Conservation (phyloP, 2,113 vertebrate genomes). For the Salminus brasiliensis region DNA sequence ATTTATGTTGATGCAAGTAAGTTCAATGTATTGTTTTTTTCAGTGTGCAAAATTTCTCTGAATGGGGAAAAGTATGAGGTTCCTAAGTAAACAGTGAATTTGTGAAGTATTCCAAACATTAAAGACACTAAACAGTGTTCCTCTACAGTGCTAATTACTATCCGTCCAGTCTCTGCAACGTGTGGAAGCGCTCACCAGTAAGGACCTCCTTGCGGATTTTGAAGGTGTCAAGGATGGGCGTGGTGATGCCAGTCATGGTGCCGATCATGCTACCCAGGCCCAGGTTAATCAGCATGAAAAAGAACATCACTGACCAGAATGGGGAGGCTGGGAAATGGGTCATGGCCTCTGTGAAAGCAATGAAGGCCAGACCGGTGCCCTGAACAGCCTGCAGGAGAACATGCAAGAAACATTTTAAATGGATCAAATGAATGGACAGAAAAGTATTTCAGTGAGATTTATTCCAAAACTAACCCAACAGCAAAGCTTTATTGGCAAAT, state of each 20-base stretch:
- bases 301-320: conserved; percentile 99
- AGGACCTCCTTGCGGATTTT: conserved; percentile 96
- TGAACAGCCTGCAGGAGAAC: conserved; percentile 85
- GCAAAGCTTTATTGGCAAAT: too few relatives aligned
- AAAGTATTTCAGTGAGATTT: too few relatives aligned
- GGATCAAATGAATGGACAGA: too few relatives aligned
- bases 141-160: too few relatives aligned
- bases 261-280: conserved; percentile 98
- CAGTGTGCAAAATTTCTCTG: too few relatives aligned
- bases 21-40: too few relatives aligned
- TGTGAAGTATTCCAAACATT: too few relatives aligned
- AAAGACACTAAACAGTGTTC: too few relatives aligned
- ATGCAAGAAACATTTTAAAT: neutral
- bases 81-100: too few relatives aligned
- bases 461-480: too few relatives aligned
- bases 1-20: too few relatives aligned
- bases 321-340: conserved; percentile 96
- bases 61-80: too few relatives aligned
- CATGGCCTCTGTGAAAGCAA: conserved; percentile 99
- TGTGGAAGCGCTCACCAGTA: conserved; percentile 83
- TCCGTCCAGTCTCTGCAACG: neutral
- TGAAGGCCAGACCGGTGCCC: conserved; percentile 98
- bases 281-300: conserved; percentile 98
- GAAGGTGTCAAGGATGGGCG: conserved; percentile 94
- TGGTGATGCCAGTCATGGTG: conserved; percentile 98